A percentile compares a stretch with the other conserved stretches of the same genome.
phyloP scores from a whole-genome alignment of 2,113 vertebrate genomes.

The Desmodus rotundus region DNA sequence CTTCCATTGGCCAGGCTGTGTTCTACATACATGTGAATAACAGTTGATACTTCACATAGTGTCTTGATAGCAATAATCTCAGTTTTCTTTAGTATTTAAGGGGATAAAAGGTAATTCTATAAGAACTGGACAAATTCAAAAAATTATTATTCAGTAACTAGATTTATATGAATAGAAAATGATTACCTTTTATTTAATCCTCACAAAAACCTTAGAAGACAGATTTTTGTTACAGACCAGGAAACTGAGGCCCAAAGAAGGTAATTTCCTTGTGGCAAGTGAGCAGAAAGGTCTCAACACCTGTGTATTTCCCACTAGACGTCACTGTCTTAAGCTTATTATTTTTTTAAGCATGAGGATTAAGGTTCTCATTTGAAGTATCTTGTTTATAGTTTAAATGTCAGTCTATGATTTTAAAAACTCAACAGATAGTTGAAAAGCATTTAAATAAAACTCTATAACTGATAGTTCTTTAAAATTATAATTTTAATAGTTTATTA shows the following conservation, averaged over 20 bases:
- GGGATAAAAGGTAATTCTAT: background rate
- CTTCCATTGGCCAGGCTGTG: background rate
- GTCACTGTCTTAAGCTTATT: background rate
- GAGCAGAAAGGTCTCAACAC: background rate
- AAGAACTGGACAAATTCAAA: background rate
- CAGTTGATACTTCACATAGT: background rate
- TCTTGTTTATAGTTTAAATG: constrained; percentile 2
- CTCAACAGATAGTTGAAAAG: background rate
- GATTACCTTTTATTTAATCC: background rate
- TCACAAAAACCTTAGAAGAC: background rate
- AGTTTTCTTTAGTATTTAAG: background rate
- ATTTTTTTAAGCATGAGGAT: background rate
- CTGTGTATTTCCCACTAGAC: background rate
- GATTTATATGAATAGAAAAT: background rate
- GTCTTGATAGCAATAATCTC: background rate
- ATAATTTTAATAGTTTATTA: too few relatives aligned
- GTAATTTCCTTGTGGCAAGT: background rate
- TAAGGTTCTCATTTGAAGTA: background rate
- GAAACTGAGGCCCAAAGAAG: background rate
- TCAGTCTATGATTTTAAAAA: background rate
- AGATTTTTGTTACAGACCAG: background rate
- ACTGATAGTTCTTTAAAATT: background rate
- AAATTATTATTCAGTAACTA: background rate
- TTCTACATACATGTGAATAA: background rate
- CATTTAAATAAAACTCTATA: background rate